Base-by-base conservation (phyloP, 2,797 vertebrate species). In the Atherinosoma microstoma region DNA sequence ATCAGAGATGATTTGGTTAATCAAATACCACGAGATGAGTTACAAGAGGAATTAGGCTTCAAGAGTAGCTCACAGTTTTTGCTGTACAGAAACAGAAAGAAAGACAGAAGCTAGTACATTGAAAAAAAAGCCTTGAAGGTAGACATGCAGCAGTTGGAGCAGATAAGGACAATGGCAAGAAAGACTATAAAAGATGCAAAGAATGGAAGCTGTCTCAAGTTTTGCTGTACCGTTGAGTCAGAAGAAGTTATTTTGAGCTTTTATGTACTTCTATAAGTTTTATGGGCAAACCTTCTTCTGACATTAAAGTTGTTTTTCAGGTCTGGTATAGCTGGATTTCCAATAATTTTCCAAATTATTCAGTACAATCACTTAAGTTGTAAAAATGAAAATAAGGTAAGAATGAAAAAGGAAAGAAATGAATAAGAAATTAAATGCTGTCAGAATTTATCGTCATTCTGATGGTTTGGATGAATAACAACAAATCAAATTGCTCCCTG, bases 161-260 rank as follows among this genome's bases (percentile, higher is more conserved):
- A 49, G 58, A 73, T 40, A 30, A 42, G 36, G 58, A 32, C n/a
- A 51, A 45, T 64, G 40, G 29, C 49, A 58, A 27, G 30, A 58
- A 13, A 20, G 66, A 35, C 36, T 47, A 78, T 59, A 59, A 74
- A 67, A 84, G 11, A 79, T 79, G 56, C 45, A 75, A 58, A 56
- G 49, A 76, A 58, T 64, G 30, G 51, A 71, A 72, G 42, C 32
- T 51, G 49, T 7, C 49, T 58, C 58, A 68, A 51, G 59, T 76
- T 47, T 70, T 61, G 20, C 27, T 29, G 15, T 42, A 77, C 54
- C 34, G 71, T n/a, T 9, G 29, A 69, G 64, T 35, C 22, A 51
- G 36, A 64, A 61, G 59, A 32, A 73, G 56, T 75, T 2, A 51
- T 56, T 66, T 67, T 67, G 63, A 58, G 58, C 34, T 63, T 72